Evolutionary conservation across 2,888 invertebrate species (phyloP).

Genomic region (Rhagium mordax): DNA sequence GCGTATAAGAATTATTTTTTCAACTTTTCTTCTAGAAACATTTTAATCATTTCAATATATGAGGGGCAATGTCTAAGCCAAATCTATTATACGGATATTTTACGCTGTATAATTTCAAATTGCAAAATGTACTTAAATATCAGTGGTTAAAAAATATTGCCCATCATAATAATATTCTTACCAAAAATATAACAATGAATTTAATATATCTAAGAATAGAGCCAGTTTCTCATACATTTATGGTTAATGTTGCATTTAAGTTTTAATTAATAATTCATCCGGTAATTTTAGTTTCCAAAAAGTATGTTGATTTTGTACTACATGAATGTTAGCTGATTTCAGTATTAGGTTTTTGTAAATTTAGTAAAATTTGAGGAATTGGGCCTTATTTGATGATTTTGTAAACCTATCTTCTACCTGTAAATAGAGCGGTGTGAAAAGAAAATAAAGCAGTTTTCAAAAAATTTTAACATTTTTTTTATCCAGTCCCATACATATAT

Average conservation of each 20-base stretch:
- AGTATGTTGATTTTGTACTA: not conserved
- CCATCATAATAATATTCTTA: not conserved
- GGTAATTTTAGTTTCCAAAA: not conserved
- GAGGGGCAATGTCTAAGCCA: no score
- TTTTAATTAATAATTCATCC: not conserved
- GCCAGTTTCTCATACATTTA: not conserved
- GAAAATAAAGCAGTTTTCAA: constrained; percentile 36
- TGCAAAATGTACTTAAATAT: not conserved
- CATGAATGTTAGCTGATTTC: not conserved
- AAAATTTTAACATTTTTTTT: not conserved
- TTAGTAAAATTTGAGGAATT: constrained; percentile 18
- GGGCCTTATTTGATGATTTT: constrained; percentile 26
- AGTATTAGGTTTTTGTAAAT: not conserved
- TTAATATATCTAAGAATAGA: not conserved
- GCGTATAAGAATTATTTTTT: not conserved
- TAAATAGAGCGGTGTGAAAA: constrained; percentile 31
- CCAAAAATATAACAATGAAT: not conserved
- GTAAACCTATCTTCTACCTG: constrained; percentile 25
- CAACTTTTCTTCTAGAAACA: not conserved
- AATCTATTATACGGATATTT: no score
- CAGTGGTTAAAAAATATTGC: not conserved
- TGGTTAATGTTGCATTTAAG: not conserved
- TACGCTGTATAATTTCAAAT: not conserved
- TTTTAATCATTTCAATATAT: not conserved
- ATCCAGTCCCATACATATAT: no score